Percentiles rank a stretch among this genome's conserved stretches.
These are phyloP conservation scores for Manis pentadactyla DNA, from an alignment of 2,797 vertebrate genomes.

Conservation along the genomic window DNA sequence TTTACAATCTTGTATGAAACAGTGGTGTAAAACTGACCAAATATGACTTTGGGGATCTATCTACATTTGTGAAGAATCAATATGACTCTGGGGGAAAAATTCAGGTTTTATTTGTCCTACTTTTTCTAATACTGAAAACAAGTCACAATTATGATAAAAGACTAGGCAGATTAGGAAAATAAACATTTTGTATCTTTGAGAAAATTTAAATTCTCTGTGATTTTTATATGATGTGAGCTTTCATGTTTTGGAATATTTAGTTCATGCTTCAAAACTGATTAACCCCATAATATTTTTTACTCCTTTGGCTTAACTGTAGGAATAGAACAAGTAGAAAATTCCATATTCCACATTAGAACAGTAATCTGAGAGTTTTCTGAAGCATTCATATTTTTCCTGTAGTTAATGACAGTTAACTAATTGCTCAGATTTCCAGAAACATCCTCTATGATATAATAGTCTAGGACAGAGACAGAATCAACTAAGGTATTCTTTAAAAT, in stretches of 20 bases:
- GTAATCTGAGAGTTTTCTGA: not conserved
- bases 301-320: not conserved
- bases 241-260: slow-evolving; percentile 1
- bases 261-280: not conserved
- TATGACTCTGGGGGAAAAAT: not conserved
- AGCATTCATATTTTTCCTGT: not conserved
- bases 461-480: not conserved
- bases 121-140: not conserved
- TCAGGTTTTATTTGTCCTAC: no score
- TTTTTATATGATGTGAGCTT: not conserved
- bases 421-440: not conserved
- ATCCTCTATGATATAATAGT: not conserved
- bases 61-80: not conserved
- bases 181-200: not conserved
- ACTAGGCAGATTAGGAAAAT: not conserved
- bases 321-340: not conserved
- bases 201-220: not conserved
- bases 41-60: not conserved
- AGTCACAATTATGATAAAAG: not conserved
- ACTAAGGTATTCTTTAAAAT: not conserved
- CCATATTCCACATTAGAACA: not conserved
- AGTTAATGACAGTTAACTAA: not conserved
- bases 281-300: not conserved
- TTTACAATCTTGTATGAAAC: not conserved
- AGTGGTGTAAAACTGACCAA: not conserved